phyloP scores from a whole-genome alignment of 2,888 invertebrate species.

The Fragum whitleyi region DNA sequence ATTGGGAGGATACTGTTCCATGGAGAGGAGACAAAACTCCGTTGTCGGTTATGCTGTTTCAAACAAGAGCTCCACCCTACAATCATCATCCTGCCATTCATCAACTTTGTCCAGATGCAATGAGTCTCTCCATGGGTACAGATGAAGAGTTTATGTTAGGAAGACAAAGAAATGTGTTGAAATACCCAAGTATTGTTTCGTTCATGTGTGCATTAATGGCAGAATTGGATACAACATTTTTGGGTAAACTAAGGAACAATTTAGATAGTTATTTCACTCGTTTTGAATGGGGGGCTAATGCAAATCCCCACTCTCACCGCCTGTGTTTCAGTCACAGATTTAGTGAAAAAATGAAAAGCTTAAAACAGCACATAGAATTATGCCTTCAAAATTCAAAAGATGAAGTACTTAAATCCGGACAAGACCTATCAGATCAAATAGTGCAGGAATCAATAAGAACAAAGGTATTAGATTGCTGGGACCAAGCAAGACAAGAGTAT shows the following conservation, averaged over 20 bases:
- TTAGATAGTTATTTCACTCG: background rate
- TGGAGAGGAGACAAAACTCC: background rate
- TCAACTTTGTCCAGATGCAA: no score
- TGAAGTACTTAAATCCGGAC: background rate
- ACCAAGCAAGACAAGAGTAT: slow-evolving; percentile 3
- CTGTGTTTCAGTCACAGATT: no score
- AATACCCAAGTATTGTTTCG: background rate
- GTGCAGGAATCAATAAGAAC: background rate
- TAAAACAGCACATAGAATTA: background rate
- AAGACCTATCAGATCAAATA: background rate
- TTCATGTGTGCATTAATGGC: slow-evolving; percentile 1
- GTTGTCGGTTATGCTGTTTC: background rate
- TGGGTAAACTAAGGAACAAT: background rate
- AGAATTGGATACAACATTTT: background rate
- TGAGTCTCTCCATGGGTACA: background rate
- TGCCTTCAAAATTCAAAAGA: background rate
- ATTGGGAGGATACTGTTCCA: no score
- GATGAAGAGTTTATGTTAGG: background rate
- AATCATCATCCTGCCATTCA: no score
- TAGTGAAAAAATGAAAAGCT: background rate
- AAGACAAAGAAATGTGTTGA: background rate
- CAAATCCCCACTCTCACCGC: background rate
- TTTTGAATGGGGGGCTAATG: slow-evolving; percentile 4
- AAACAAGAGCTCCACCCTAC: background rate
- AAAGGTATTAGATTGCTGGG: no score